Conservation (phyloP, 2,797 vertebrate species). For the Hafferia zeledoni region DNA sequence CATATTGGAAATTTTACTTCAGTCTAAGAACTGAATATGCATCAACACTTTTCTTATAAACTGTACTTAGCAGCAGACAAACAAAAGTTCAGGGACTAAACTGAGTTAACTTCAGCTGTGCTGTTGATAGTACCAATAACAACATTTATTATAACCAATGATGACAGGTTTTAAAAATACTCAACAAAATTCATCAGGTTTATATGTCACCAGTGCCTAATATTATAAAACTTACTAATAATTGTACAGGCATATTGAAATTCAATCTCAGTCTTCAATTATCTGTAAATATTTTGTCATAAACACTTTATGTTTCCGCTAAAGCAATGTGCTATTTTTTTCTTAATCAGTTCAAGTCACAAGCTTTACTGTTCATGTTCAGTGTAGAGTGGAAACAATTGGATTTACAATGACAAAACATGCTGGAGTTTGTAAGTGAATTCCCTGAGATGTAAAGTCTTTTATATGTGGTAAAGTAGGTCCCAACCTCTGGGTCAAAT, state of each 20-base stretch:
- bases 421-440: slow-evolving; percentile 25
- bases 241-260: neutral
- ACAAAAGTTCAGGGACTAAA: neutral
- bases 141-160: slow-evolving; percentile 6
- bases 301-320: slow-evolving; percentile 5
- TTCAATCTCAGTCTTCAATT: neutral
- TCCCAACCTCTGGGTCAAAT: slow-evolving; percentile 77
- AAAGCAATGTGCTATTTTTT: slow-evolving; percentile 17
- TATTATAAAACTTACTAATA: slow-evolving; percentile 27
- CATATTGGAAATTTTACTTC: neutral
- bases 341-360: neutral
- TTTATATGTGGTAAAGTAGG: slow-evolving; percentile 75
- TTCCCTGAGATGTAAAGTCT: slow-evolving; percentile 67
- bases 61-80: neutral
- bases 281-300: slow-evolving; percentile 62
- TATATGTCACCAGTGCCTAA: neutral
- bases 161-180: slow-evolving; percentile 8
- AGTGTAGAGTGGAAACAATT: slow-evolving; percentile 25
- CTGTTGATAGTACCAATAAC: neutral
- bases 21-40: neutral
- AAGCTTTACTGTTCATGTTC: slow-evolving; percentile 6
- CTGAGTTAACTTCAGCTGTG: neutral
- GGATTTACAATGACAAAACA: slow-evolving; percentile 24
- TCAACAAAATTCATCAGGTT: slow-evolving; percentile 4
- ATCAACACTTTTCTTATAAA: neutral